Conservation (phyloP, 2,888 invertebrate species). For the Colostygia pectinataria region DNA sequence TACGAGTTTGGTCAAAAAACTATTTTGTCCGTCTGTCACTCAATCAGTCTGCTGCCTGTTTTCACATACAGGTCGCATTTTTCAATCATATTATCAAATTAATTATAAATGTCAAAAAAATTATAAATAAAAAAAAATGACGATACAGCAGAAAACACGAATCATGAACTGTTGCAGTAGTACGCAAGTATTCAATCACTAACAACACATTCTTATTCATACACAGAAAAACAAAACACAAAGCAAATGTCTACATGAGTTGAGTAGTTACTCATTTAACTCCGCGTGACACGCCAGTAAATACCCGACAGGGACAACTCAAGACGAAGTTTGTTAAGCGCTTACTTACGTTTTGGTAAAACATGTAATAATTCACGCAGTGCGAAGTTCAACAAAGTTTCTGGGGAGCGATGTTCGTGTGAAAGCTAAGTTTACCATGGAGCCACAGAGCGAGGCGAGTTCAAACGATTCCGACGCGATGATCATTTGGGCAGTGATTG, state of each 20-base stretch:
- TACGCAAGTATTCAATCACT: no score
- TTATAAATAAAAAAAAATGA: no score
- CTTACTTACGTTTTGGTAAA: conserved; percentile 64
- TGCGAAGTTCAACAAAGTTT: conserved; percentile 62
- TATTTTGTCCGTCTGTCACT: no score
- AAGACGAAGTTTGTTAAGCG: conserved; percentile 60
- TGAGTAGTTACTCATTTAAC: conserved; percentile 24
- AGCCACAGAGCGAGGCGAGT: conserved; percentile 18
- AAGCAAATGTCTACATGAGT: neutral
- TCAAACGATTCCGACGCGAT: neutral
- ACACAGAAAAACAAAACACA: neutral
- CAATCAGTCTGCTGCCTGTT: no score
- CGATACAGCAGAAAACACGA: no score
- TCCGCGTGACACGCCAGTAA: conserved; percentile 39
- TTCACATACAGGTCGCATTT: no score
- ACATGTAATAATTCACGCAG: conserved; percentile 68
- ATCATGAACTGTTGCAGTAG: no score
- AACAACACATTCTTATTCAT: no score
- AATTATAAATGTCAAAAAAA: no score
- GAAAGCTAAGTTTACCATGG: conserved; percentile 62
- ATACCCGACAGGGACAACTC: conserved; percentile 45
- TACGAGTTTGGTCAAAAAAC: no score
- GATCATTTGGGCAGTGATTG: neutral
- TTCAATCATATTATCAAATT: neutral
- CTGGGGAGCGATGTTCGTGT: conserved; percentile 55